phyloP scores from a whole-genome alignment of 2,888 invertebrate species.

The Electrophaes corylata region DNA sequence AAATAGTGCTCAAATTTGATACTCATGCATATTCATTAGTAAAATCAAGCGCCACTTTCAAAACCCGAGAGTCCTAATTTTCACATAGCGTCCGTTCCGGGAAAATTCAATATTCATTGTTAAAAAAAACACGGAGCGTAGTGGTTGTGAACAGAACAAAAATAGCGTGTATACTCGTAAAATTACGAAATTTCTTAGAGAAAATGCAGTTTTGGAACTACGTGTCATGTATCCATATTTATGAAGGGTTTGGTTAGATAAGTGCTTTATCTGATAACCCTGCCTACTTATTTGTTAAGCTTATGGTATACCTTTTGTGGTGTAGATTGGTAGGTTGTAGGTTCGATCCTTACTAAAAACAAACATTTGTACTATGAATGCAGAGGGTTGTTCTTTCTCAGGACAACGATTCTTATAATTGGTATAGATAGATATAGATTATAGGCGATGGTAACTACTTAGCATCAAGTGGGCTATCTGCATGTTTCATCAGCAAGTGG shows the following conservation, averaged over 20 bases:
- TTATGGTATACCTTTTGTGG: too few relatives aligned
- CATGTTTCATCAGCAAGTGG: too few relatives aligned
- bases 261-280: not conserved
- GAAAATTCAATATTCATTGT: constrained; percentile 41
- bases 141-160: constrained; percentile 32
- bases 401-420: too few relatives aligned
- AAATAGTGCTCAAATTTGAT: constrained; percentile 49
- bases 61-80: constrained; percentile 41
- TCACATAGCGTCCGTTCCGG: constrained; percentile 38
- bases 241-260: not conserved
- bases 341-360: too few relatives aligned
- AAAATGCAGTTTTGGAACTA: not conserved
- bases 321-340: too few relatives aligned
- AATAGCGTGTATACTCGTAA: not conserved
- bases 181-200: constrained; percentile 2
- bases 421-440: too few relatives aligned
- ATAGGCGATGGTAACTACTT: too few relatives aligned
- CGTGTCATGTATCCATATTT: not conserved
- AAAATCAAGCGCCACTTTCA: constrained; percentile 50
- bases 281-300: too few relatives aligned
- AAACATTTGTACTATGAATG: too few relatives aligned
- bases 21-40: constrained; percentile 53
- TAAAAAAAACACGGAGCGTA: constrained; percentile 30
- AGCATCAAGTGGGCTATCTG: too few relatives aligned
- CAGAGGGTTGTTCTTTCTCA: too few relatives aligned